These are phyloP conservation scores for Scopus umbretta DNA, from an alignment of 2,113 vertebrate genomes.

Conservation along the genomic window DNA sequence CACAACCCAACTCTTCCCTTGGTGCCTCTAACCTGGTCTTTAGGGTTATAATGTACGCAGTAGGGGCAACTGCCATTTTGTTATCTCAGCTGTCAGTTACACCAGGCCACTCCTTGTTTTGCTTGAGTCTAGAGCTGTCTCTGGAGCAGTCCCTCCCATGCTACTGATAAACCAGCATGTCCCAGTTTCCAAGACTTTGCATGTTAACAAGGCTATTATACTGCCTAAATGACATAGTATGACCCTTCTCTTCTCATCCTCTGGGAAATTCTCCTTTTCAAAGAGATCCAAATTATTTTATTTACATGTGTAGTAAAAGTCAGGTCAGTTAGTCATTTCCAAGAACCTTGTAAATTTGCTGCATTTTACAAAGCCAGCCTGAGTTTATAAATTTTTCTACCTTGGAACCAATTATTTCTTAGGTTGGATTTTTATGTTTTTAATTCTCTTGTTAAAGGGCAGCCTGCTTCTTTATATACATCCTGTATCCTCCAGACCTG, in stretches of 20 bases:
- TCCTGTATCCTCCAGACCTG: background rate
- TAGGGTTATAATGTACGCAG: background rate
- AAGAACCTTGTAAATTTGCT: background rate
- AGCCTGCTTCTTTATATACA: background rate
- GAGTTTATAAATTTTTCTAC: background rate
- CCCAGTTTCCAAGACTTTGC: background rate
- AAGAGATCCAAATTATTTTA: background rate
- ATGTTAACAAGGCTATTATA: background rate
- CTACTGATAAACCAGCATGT: background rate
- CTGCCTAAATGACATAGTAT: background rate
- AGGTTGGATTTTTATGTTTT: background rate
- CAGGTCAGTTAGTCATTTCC: background rate
- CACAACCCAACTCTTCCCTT: background rate
- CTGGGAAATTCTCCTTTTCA: background rate
- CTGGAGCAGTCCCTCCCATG: background rate
- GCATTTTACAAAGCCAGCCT: background rate
- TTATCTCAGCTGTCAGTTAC: background rate
- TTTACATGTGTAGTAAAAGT: background rate
- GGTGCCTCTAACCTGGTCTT: background rate
- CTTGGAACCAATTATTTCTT: background rate
- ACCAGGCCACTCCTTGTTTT: background rate
- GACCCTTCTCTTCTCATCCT: background rate
- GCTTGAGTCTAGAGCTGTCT: background rate
- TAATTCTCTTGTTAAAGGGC: background rate
- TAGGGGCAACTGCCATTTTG: background rate